Percentiles rank a stretch among this genome's conserved stretches.
Evolutionary conservation across 2,113 vertebrate genomes (phyloP).

Genomic region (Anseranas semipalmata): DNA sequence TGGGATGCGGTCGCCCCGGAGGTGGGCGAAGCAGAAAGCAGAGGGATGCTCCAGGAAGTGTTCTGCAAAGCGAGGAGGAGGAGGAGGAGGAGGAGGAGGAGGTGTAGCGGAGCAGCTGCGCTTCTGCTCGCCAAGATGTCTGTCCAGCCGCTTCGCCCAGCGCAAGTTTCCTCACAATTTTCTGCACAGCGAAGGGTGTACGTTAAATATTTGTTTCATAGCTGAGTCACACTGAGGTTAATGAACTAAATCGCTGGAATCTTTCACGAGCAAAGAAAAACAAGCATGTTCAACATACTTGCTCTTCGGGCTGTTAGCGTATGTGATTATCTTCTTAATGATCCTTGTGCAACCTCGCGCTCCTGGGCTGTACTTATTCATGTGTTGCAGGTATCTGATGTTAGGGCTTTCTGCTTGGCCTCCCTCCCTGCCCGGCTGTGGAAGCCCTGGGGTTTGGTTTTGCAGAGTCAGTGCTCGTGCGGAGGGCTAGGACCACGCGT

Average conservation of each 20-base stretch:
- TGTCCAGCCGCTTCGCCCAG: not conserved
- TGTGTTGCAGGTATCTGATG: not conserved
- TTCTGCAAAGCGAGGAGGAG: conserved; percentile 6
- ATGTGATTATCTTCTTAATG: not conserved
- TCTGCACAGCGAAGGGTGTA: not conserved
- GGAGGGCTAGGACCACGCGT: not conserved
- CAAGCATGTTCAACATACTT: not conserved
- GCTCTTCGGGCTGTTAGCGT: not conserved
- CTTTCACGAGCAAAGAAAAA: not conserved
- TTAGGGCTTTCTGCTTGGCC: not conserved
- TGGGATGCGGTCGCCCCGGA: not conserved
- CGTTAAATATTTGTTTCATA: not conserved
- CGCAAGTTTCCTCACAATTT: not conserved
- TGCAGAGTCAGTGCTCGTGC: not conserved
- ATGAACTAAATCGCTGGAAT: not conserved
- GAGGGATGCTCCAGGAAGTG: not conserved
- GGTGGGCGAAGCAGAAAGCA: not conserved
- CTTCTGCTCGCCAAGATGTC: not conserved
- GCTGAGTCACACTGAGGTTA: conserved; percentile 34
- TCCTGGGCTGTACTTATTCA: not conserved
- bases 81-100: not conserved
- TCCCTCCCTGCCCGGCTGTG: not conserved
- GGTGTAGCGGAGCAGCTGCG: not conserved
- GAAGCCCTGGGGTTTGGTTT: not conserved
- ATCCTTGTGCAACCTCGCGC: accelerated